These are phyloP conservation scores for Prionailurus bengalensis DNA, from an alignment of 2,113 vertebrate species.

Conservation along the genomic window DNA sequence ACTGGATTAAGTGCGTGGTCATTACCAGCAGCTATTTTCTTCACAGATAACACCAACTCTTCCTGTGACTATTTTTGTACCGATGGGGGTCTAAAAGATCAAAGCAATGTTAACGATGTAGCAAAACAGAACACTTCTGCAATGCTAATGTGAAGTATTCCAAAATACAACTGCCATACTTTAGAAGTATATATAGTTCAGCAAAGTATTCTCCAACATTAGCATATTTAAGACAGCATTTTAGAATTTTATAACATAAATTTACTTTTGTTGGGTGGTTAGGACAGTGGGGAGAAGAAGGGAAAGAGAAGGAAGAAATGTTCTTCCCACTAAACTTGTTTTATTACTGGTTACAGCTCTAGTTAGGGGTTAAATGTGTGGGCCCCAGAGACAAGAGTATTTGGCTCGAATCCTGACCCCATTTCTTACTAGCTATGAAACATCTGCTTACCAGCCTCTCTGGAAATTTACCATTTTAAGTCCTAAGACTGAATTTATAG, in stretches of 20 bases:
- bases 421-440: neutral
- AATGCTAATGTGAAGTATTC: neutral
- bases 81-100: neutral
- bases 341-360: neutral
- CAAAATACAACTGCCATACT: neutral
- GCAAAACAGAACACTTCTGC: neutral
- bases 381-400: neutral
- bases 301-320: neutral
- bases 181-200: neutral
- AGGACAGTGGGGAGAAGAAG: neutral
- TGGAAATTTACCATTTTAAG: slow-evolving; percentile 9
- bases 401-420: neutral
- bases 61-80: neutral
- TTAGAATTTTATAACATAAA: neutral
- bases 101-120: neutral
- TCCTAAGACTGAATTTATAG: neutral
- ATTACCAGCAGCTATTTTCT: neutral
- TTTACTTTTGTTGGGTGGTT: neutral
- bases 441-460: slow-evolving; percentile 47
- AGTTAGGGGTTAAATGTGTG: slow-evolving; percentile 35
- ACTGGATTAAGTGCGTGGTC: neutral
- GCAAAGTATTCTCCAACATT: neutral
- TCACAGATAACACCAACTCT: neutral
- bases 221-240: neutral
- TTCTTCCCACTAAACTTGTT: neutral